Conservation (phyloP, 2,888 invertebrate genomes). For the Melanophora roralis region DNA sequence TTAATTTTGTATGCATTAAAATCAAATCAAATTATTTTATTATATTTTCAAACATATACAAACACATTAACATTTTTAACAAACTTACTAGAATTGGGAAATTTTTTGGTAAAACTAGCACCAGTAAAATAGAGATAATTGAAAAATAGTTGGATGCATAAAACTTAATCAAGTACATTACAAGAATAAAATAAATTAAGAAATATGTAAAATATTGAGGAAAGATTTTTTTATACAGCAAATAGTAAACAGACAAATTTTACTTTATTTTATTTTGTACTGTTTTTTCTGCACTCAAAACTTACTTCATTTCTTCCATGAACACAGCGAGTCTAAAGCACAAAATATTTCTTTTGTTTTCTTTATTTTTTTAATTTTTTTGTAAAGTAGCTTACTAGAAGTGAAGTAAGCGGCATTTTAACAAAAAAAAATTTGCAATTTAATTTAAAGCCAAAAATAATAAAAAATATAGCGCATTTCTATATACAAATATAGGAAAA, state of each 20-base stretch:
- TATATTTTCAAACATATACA: not conserved
- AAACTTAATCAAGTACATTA: conserved; percentile 38
- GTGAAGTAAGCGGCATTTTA: conserved; percentile 37
- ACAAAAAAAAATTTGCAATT: conserved; percentile 57
- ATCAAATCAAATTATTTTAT: conserved; percentile 13
- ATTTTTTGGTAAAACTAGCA: no score
- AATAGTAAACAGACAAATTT: conserved; percentile 20
- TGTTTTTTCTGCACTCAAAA: not conserved
- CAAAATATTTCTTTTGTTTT: conserved; percentile 10
- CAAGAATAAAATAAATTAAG: conserved; percentile 40
- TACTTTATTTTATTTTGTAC: not conserved
- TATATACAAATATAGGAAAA: not conserved
- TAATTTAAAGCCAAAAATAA: conserved; percentile 46
- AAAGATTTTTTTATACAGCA: not conserved
- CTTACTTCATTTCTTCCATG: conserved; percentile 6
- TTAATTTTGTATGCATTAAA: conserved; percentile 30
- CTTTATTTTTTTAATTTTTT: not conserved
- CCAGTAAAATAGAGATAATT: no score
- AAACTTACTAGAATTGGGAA: not conserved
- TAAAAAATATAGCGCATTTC: not conserved
- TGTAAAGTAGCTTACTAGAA: conserved; percentile 36
- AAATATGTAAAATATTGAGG: conserved; percentile 16
- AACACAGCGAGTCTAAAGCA: conserved; percentile 2
- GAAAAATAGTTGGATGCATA: not conserved
- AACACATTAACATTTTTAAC: not conserved